phyloP scores from a whole-genome alignment of 2,797 vertebrate species.

The Schizothorax lantsangensis region DNA sequence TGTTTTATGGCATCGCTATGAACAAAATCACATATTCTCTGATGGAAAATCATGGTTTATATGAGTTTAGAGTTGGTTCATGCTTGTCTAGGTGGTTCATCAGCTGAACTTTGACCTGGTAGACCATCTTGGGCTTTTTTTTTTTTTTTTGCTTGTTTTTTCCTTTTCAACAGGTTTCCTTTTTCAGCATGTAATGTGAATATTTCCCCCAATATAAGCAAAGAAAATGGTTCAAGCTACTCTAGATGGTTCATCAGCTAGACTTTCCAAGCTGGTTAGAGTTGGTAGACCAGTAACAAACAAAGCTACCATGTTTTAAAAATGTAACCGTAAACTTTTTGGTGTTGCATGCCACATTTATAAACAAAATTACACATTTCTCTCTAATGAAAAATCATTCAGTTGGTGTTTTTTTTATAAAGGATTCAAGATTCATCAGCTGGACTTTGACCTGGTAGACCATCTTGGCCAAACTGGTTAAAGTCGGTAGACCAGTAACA shows the following conservation, averaged over 20 bases:
- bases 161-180: neutral
- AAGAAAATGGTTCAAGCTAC: neutral
- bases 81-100: neutral
- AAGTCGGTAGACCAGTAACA: neutral
- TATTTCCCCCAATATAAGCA: neutral
- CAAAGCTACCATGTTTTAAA: neutral
- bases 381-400: neutral
- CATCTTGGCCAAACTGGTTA: neutral
- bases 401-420: neutral
- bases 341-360: no score
- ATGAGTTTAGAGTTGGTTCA: neutral
- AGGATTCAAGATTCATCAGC: neutral
- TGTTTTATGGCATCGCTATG: slow-evolving; percentile 27
- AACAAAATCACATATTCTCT: slow-evolving; percentile 63
- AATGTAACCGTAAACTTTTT: no score
- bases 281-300: neutral
- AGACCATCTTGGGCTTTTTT: neutral
- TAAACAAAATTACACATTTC: no score
- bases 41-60: neutral
- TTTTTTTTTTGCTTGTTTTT: no score
- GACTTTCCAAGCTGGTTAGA: neutral
- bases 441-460: neutral
- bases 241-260: neutral
- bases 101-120: neutral
- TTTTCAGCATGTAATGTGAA: no score